Percentiles rank a stretch among this genome's conserved stretches.
Conservation (phyloP, 2,797 vertebrate species). For the Nyctibius grandis region DNA sequence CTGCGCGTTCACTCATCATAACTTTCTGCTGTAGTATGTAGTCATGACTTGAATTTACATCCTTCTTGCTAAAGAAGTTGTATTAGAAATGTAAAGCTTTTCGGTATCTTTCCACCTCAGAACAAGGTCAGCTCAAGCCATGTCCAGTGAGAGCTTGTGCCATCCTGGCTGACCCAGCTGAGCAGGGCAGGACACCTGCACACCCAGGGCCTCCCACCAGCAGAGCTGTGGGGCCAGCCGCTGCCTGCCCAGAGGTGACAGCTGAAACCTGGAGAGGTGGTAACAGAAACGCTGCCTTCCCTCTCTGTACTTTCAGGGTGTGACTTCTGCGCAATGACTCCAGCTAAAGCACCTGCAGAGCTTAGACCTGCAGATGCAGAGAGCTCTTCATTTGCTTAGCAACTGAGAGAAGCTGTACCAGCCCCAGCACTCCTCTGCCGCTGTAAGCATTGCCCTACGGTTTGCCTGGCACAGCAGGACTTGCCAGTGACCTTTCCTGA, state of each 20-base stretch:
- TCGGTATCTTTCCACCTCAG: not conserved
- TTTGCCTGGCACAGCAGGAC: not conserved
- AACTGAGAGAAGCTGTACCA: not conserved
- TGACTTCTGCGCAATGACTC: fast-evolving
- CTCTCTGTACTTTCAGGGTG: not conserved
- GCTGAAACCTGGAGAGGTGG: not conserved
- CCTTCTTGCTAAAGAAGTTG: not conserved
- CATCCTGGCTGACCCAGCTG: not conserved
- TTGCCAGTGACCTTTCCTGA: not conserved
- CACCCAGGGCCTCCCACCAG: not conserved
- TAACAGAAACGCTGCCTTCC: not conserved
- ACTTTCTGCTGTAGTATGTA: not conserved
- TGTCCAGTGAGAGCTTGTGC: not conserved
- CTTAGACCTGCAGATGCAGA: not conserved
- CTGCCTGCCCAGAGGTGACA: not conserved
- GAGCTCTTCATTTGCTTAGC: not conserved
- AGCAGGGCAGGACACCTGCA: not conserved
- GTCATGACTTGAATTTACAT: not conserved
- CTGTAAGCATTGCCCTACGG: not conserved
- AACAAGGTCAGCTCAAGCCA: not conserved
- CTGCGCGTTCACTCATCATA: not conserved
- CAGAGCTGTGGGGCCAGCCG: not conserved
- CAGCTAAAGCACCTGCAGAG: not conserved
- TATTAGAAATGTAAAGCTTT: not conserved
- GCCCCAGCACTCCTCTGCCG: not conserved